Base-by-base conservation (phyloP, 2,113 vertebrate genomes). In the Pterocles gutturalis region DNA sequence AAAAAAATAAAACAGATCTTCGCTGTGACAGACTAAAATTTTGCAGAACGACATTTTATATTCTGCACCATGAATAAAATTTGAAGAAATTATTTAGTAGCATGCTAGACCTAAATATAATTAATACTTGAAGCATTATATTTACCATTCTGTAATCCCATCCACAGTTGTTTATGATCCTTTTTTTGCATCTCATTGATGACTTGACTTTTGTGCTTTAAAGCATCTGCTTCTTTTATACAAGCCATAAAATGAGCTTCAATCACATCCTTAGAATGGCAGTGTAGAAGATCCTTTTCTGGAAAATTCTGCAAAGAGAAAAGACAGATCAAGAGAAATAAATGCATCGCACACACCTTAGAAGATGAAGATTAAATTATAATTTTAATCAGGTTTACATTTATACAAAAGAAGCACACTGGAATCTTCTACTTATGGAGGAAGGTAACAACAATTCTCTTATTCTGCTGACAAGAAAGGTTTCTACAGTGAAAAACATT, bases 101-200 rank as follows among this genome's bases (percentile, higher is more conserved):
- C 34, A 58, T 55, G 33, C 26, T 72, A 38, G 10, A 93, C 19
- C 13, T 77, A 62, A 84, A 82, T 55, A 33, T 34, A 93, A 66
- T 58, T 69, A 82, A 53, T 55, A 84, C 4, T 79, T 45, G 15
- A 72, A 36, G 4, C 41, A 55, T 8, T 82, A 6, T 89, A 97
- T 96, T 98, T 98, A 99, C 99, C 99, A 58, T 99, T 99, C 96
- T 99, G 99, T 92, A 99, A 98, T 89, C 99, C 99, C 99, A 99
- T 99, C 99, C 99, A 99, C 91, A 99, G 99, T 90, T 99, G 99
- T n/a, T 99, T 99, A 98, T 99, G 99, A 98, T 99, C 99, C 97
- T 99, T 99, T 94, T 99, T 99, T 98, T 99, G 99, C 99, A 99
- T 99, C 97, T 99, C 99, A 93, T 99, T 99, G 95, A 99, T 99